phyloP scores from a whole-genome alignment of 92 coral and sea anemone genomes.

The Epizoanthus illoricatus region DNA sequence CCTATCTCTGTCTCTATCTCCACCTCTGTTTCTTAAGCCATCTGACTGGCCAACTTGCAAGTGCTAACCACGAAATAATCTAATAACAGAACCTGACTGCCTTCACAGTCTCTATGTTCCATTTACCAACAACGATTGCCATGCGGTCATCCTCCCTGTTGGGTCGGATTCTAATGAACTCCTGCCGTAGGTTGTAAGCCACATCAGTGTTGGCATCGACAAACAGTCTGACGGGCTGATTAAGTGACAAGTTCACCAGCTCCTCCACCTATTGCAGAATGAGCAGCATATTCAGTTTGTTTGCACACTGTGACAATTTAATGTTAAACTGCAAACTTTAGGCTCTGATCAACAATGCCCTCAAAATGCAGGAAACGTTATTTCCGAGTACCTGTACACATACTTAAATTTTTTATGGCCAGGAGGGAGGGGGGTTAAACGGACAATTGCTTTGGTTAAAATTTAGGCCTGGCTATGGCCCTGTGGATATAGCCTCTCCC shows the following conservation, averaged over 20 bases:
- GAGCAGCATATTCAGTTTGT: not conserved
- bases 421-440: no score
- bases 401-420: no score
- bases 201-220: constrained; percentile 94
- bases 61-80: no score
- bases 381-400: no score
- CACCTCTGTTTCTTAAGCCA: no score
- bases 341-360: not conserved
- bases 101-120: not conserved
- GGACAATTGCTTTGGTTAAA: no score
- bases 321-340: no score
- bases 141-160: constrained; percentile 89
- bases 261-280: constrained; percentile 71
- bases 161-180: constrained; percentile 85
- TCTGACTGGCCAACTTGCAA: no score
- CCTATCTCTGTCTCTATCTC: no score
- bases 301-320: not conserved
- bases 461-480: no score
- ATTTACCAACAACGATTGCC: constrained; percentile 85
- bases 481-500: no score
- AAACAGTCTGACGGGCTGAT: constrained; percentile 90
- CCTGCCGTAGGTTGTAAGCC: constrained; percentile 91
- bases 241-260: constrained; percentile 75
- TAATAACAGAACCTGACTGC: no score
- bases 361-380: constrained; percentile 16